These are phyloP conservation scores for Ganaspis brasiliensis DNA, from an alignment of 2,888 invertebrate species.

Conservation along the genomic window DNA sequence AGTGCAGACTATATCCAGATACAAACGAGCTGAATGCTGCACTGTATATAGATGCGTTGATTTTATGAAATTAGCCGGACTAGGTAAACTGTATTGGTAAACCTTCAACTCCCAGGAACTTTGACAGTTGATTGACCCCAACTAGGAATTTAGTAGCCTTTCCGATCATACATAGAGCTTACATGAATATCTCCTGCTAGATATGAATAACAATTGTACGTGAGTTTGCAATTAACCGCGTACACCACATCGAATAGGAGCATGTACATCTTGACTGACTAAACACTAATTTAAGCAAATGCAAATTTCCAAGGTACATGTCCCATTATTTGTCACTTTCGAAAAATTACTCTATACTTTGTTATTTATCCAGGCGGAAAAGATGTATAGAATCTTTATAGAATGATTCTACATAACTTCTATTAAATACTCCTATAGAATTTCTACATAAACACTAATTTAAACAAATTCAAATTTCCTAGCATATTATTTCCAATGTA, in stretches of 20 bases:
- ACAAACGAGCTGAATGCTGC: slow-evolving; percentile 6
- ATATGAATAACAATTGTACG: slow-evolving; percentile 32
- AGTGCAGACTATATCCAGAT: not conserved
- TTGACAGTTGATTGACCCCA: slow-evolving; percentile 59
- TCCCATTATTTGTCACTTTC: not conserved
- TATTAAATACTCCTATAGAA: too few species aligned
- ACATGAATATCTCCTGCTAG: slow-evolving; percentile 1
- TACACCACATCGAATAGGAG: not conserved
- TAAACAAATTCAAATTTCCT: too few species aligned
- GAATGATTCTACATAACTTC: too few species aligned
- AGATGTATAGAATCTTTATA: too few species aligned
- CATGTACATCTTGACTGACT: slow-evolving; percentile 11
- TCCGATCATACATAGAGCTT: slow-evolving; percentile 1
- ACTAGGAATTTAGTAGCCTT: slow-evolving; percentile 31
- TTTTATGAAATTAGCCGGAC: slow-evolving; percentile 52
- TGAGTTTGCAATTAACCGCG: slow-evolving; percentile 34
- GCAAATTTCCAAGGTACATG: not conserved
- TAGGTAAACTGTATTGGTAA: slow-evolving; percentile 50
- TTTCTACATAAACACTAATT: too few species aligned
- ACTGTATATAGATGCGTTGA: slow-evolving; percentile 48
- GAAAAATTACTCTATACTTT: not conserved
- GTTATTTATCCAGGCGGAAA: too few species aligned
- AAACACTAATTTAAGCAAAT: slow-evolving; percentile 11
- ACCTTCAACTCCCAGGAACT: slow-evolving; percentile 53
- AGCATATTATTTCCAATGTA: too few species aligned